Base-by-base conservation (phyloP, 2,888 invertebrate species). In the Caenorhabditis uteleia region DNA sequence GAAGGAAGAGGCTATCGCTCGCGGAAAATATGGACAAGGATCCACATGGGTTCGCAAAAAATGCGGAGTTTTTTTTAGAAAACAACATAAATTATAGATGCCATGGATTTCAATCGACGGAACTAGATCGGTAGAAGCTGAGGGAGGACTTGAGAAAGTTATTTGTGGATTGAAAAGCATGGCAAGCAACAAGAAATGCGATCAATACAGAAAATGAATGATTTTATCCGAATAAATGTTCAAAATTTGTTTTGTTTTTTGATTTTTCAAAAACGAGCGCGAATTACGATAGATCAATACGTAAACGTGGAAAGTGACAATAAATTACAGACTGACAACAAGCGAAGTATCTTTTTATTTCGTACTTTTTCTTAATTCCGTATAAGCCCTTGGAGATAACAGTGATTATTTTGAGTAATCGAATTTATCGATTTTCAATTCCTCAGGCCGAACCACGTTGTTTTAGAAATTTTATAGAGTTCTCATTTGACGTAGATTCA, bases 31-130 rank as follows among this genome's bases (percentile, higher is more conserved):
- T 6, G 57, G 50, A 1, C 57, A 49, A 25, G 10, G 16, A 10
- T 58, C 57, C 2, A 21, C 57, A 12, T 58, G 57, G 57, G 57
- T 58, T 23, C 16, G 14, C 25, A 6, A 44, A 36, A 36, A 16
- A 16, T 29, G 16, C 7, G 34, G 10, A 26, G 3, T 7, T 12
- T 21, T 45, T 45, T 45, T 12, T 20, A 21, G 31, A 23, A 12
- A 3, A 25, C 20, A n/a, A n/a, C n/a, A 34, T 12, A 14, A 31
- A 14, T 59, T 60, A 27, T 40, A 61, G 60, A 33, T 61, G 2
- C 60, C 60, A 29, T 61, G 54, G 55, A 46, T 61, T 42, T 55
- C 49, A 55, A 50, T 55, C 2, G 50, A 61, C 47, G 60, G 60
- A 12, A 20, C 25, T n/a, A 44, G 49, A 8, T 33, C 40, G 2